Percentiles rank a stretch among this genome's conserved stretches.
Conservation (phyloP, 2,888 invertebrate species). For the Fissipunctia ypsillon region DNA sequence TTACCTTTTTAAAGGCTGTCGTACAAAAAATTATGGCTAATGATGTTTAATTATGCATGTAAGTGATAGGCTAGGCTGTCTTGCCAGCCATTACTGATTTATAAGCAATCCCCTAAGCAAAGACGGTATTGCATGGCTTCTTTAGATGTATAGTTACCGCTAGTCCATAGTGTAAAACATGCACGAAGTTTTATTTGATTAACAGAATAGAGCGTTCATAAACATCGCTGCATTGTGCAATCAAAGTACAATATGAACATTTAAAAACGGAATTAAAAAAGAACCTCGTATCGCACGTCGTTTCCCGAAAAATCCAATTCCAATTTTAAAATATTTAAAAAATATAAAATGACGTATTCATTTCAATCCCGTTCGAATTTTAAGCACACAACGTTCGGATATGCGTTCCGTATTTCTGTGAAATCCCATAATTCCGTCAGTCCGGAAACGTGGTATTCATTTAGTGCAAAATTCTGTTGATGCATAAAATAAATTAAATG, state of each 20-base stretch:
- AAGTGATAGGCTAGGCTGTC: slow-evolving; percentile 21
- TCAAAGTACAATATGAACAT: slow-evolving; percentile 31
- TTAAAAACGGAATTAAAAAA: slow-evolving; percentile 45
- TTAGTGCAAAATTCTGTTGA: slow-evolving; percentile 79
- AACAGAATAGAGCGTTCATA: slow-evolving; percentile 27
- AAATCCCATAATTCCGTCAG: slow-evolving; percentile 70
- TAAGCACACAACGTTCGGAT: slow-evolving; percentile 58
- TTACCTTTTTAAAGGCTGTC: slow-evolving; percentile 43
- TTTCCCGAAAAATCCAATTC: slow-evolving; percentile 51
- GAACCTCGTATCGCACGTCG: slow-evolving; percentile 48
- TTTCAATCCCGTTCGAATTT: slow-evolving; percentile 60
- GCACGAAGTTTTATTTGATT: slow-evolving; percentile 26
- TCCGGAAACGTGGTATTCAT: slow-evolving; percentile 75
- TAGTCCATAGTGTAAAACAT: slow-evolving; percentile 7
- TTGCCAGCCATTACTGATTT: slow-evolving; percentile 25
- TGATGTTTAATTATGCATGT: slow-evolving; percentile 43
- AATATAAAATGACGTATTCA: slow-evolving; percentile 63
- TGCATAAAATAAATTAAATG: slow-evolving; percentile 86
- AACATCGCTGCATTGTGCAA: slow-evolving; percentile 35
- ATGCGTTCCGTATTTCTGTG: slow-evolving; percentile 62
- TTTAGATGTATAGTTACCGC: slow-evolving; percentile 14
- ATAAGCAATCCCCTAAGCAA: slow-evolving; percentile 28
- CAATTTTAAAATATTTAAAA: slow-evolving; percentile 58
- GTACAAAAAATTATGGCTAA: slow-evolving; percentile 37
- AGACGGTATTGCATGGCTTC: slow-evolving; percentile 25